Evolutionary conservation across 2,888 invertebrate species (phyloP).

Genomic region (Himalopsyche japonica): DNA sequence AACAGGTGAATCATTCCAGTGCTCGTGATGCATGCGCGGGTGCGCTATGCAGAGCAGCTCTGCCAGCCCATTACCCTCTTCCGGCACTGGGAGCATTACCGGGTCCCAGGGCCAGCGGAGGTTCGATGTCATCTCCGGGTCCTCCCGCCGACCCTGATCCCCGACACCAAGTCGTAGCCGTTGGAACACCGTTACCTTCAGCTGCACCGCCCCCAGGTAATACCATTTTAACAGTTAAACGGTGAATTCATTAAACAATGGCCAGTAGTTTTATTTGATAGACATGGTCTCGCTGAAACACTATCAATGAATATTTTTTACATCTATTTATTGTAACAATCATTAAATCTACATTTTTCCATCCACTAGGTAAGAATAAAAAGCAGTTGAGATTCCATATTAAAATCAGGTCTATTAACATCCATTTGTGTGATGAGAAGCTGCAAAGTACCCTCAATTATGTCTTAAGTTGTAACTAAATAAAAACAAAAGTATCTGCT

Average conservation of each 20-base stretch:
- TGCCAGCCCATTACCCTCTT: constrained; percentile 93
- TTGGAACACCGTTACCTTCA: constrained; percentile 92
- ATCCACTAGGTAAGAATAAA: background rate
- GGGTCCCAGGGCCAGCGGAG: constrained; percentile 88
- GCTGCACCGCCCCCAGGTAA: constrained; percentile 73
- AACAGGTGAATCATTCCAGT: constrained; percentile 53
- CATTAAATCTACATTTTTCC: background rate
- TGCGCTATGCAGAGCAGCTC: constrained; percentile 92
- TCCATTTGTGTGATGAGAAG: background rate
- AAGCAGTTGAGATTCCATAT: background rate
- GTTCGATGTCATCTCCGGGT: constrained; percentile 65
- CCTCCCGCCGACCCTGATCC: constrained; percentile 78
- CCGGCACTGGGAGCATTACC: constrained; percentile 85
- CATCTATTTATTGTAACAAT: background rate
- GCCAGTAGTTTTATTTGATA: background rate
- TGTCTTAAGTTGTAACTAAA: too few species aligned
- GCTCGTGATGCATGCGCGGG: constrained; percentile 94
- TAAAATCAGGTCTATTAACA: background rate
- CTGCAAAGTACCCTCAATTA: too few species aligned
- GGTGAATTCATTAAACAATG: background rate
- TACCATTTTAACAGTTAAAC: background rate
- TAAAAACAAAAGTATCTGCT: too few species aligned
- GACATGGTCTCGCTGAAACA: background rate
- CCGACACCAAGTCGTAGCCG: constrained; percentile 94
- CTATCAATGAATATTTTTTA: too few species aligned